phyloP scores from a whole-genome alignment of 2,888 invertebrate genomes.

The Eristalis tenax region DNA sequence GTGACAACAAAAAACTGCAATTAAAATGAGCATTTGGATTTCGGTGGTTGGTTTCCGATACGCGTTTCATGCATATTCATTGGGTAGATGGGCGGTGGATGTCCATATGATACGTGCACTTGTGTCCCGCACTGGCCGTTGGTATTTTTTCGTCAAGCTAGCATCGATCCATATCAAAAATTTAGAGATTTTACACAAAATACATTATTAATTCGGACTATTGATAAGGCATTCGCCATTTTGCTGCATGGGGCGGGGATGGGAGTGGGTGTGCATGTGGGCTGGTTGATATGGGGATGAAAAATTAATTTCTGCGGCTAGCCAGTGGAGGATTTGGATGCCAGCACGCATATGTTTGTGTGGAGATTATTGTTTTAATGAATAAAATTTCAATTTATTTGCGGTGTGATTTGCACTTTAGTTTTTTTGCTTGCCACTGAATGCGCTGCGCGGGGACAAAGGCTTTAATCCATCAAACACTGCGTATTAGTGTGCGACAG shows the following conservation, averaged over 20 bases:
- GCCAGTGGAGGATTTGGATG: slow-evolving; percentile 26
- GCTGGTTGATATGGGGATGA: slow-evolving; percentile 40
- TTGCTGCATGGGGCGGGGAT: background rate
- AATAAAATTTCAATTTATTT: slow-evolving; percentile 71
- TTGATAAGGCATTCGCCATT: slow-evolving; percentile 62
- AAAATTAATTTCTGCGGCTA: slow-evolving; percentile 66
- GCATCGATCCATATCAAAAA: slow-evolving; percentile 61
- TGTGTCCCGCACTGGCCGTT: background rate
- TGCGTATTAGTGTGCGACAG: slow-evolving; percentile 13
- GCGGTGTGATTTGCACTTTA: slow-evolving; percentile 65
- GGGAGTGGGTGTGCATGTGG: background rate
- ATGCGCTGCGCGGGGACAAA: background rate
- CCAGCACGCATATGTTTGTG: slow-evolving; percentile 6
- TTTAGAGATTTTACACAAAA: slow-evolving; percentile 69
- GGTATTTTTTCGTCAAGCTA: background rate
- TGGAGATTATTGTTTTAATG: slow-evolving; percentile 68
- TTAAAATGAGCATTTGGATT: slow-evolving; percentile 63
- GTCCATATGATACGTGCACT: slow-evolving; percentile 16
- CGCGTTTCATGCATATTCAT: slow-evolving; percentile 65
- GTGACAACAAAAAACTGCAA: slow-evolving; percentile 46
- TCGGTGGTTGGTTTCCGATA: slow-evolving; percentile 57
- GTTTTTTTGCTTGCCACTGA: slow-evolving; percentile 14
- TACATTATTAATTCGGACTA: slow-evolving; percentile 65
- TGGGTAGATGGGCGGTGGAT: background rate
- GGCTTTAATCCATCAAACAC: slow-evolving; percentile 27